Percentiles rank a stretch among this genome's conserved stretches.
Conservation (phyloP, 1,140 invertebrate species). For the Laodelphax striatellus region DNA sequence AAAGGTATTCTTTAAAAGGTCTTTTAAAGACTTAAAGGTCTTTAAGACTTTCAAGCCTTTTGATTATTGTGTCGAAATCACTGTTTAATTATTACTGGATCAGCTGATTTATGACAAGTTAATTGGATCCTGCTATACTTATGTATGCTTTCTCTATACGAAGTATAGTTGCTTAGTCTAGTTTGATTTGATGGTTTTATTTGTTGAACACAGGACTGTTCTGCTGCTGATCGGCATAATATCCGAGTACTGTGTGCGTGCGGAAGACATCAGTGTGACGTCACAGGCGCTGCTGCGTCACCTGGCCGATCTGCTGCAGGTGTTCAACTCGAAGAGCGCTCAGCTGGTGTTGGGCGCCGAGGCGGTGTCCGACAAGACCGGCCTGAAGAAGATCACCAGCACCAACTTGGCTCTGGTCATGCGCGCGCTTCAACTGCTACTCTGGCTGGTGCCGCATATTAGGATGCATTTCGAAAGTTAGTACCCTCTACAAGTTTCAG, state of each 20-base stretch:
- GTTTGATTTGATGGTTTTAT: slow-evolving; percentile 19
- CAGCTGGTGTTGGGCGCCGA: slow-evolving; percentile 92
- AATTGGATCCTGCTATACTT: too few species aligned
- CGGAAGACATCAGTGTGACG: slow-evolving; percentile 39
- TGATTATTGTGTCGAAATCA: too few species aligned
- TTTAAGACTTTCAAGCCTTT: too few species aligned
- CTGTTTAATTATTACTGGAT: too few species aligned
- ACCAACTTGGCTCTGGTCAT: slow-evolving; percentile 87
- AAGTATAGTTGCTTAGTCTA: too few species aligned
- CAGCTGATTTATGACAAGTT: too few species aligned
- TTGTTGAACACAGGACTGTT: slow-evolving; percentile 35
- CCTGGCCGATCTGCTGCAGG: slow-evolving; percentile 74
- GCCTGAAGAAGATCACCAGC: slow-evolving; percentile 92
- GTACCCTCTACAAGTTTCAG: too few species aligned
- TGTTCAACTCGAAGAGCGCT: slow-evolving; percentile 87
- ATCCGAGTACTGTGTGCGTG: slow-evolving; percentile 47
- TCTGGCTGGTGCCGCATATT: slow-evolving; percentile 62
- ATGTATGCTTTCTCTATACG: too few species aligned
- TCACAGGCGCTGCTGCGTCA: slow-evolving; percentile 37
- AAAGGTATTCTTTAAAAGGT: too few species aligned
- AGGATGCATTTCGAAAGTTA: slow-evolving; percentile 48
- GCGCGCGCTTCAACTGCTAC: slow-evolving; percentile 68
- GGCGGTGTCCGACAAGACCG: slow-evolving; percentile 77
- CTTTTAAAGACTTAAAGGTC: too few species aligned
- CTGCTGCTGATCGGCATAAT: slow-evolving; percentile 46